Evolutionary conservation across 2,113 vertebrate genomes (phyloP).

Genomic region (Neofelis nebulosa): DNA sequence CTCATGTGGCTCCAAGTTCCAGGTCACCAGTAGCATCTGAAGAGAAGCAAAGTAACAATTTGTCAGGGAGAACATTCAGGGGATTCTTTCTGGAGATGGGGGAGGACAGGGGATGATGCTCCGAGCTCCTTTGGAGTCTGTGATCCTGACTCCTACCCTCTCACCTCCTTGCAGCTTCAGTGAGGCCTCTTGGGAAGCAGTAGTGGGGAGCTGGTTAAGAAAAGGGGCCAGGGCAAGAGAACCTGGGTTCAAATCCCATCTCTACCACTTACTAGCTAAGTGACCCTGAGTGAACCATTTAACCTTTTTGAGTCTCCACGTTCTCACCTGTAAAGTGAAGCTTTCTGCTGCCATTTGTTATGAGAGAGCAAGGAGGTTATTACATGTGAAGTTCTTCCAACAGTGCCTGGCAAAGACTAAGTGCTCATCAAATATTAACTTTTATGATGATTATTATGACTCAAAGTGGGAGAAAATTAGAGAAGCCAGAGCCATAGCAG

Average conservation of each 20-base stretch:
- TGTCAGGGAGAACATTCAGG: not conserved
- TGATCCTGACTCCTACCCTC: no score
- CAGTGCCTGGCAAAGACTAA: not conserved
- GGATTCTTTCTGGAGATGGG: not conserved
- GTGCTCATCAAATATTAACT: not conserved
- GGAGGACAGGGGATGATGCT: not conserved
- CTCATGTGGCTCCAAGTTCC: constrained; percentile 43
- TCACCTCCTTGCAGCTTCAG: not conserved
- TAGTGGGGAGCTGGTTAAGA: not conserved
- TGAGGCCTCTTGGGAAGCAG: not conserved
- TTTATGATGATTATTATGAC: not conserved
- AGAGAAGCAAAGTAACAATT: not conserved
- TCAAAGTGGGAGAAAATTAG: not conserved
- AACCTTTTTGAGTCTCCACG: not conserved
- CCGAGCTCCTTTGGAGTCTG: not conserved
- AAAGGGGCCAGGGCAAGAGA: not conserved
- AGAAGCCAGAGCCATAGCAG: not conserved
- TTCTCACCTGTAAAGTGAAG: not conserved
- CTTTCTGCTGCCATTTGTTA: not conserved
- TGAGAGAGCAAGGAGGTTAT: not conserved
- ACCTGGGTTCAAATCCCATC: not conserved
- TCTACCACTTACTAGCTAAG: not conserved
- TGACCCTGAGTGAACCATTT: not conserved
- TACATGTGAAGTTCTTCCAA: not conserved
- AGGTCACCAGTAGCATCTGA: constrained; percentile 31